phyloP scores from a whole-genome alignment of 2,113 vertebrate genomes.

The Gracilinanus agilis region DNA sequence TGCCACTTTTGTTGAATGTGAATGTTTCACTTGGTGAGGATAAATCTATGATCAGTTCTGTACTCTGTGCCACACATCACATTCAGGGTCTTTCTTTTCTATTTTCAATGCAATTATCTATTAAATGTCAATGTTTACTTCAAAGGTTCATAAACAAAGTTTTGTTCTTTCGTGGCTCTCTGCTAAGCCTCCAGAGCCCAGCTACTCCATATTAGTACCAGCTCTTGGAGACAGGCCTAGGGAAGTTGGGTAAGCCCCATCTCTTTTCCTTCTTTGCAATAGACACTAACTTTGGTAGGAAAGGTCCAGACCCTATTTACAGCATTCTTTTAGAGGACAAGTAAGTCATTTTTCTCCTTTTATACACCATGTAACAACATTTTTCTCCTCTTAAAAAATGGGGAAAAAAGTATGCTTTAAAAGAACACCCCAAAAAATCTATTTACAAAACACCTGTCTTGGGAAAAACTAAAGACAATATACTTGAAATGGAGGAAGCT shows the following conservation, averaged over 20 bases:
- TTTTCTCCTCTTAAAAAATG: conserved; percentile 81
- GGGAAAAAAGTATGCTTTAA: conserved; percentile 84
- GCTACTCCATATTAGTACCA: background rate
- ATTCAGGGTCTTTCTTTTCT: no score
- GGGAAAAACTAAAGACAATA: no score
- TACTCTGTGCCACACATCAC: no score
- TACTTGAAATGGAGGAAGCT: background rate
- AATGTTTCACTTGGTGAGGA: no score
- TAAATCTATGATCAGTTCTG: no score
- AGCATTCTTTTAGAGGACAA: conserved; percentile 79
- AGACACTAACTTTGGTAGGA: conserved; percentile 82
- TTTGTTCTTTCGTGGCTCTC: conserved; percentile 70
- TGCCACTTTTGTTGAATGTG: no score
- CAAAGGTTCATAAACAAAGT: no score
- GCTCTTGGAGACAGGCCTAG: background rate
- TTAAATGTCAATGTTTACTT: no score
- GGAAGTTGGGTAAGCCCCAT: conserved; percentile 57
- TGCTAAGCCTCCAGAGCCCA: background rate
- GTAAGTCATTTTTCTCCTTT: conserved; percentile 80
- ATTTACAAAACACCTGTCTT: background rate
- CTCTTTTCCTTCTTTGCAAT: conserved; percentile 78
- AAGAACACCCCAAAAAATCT: conserved; percentile 70
- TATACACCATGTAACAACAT: conserved; percentile 82
- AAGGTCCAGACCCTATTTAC: conserved; percentile 83
- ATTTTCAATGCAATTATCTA: no score